Percentiles rank a stretch among this genome's conserved stretches.
phyloP scores from a whole-genome alignment of 2,797 vertebrate species.

The Crossoptilon crossoptilon region DNA sequence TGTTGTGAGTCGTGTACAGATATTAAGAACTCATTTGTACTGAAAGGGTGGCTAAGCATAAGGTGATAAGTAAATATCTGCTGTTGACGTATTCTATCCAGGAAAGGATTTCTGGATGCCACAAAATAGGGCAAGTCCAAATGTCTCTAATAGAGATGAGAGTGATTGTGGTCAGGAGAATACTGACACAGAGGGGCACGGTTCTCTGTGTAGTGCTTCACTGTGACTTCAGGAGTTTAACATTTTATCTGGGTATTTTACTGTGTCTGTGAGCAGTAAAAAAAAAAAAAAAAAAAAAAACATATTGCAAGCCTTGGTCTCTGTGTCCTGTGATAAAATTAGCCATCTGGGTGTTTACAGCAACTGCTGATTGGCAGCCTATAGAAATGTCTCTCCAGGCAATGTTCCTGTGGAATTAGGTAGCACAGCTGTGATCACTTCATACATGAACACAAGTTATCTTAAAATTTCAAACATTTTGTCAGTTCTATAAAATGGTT shows the following conservation, averaged over 20 bases:
- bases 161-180: not conserved
- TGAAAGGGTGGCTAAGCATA: not conserved
- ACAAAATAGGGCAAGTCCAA: not conserved
- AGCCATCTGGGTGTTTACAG: slow-evolving; percentile 76
- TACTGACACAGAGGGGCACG: rapidly evolving
- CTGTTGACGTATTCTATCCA: not conserved
- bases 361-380: slow-evolving; percentile 61
- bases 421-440: slow-evolving; percentile 75
- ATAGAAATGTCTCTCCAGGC: slow-evolving; percentile 73
- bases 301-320: slow-evolving; percentile 29
- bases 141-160: not conserved
- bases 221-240: not conserved
- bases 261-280: slow-evolving; percentile 20
- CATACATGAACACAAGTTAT: slow-evolving; percentile 57
- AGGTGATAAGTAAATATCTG: not conserved
- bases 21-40: not conserved
- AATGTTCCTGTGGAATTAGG: slow-evolving; percentile 68
- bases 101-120: slow-evolving; percentile 11
- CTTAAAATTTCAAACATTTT: slow-evolving; percentile 71
- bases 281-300: slow-evolving; percentile 11
- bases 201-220: not conserved
- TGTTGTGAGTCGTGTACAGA: not conserved
- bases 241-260: not conserved
- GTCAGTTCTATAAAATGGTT: slow-evolving; percentile 65
- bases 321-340: slow-evolving; percentile 71